Conservation (phyloP, 2,797 vertebrate species). For the Setipinna tenuifilis region DNA sequence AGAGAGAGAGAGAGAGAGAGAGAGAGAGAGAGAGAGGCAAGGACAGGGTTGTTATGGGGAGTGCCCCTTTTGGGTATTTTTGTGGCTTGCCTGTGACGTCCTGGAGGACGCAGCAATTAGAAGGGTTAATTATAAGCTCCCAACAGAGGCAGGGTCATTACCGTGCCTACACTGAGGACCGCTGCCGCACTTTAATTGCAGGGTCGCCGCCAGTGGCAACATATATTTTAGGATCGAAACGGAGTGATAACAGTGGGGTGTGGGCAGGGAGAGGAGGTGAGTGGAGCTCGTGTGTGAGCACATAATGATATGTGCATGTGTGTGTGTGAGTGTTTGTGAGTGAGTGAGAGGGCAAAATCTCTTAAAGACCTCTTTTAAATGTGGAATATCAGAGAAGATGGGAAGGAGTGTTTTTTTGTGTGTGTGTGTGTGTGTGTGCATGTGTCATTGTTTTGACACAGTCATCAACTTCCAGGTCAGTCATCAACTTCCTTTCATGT, state of each 20-base stretch:
- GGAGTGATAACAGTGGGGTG: no score
- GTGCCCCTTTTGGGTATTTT: constrained; percentile 11
- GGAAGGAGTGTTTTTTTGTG: neutral
- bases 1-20: neutral
- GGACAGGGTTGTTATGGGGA: constrained; percentile 5
- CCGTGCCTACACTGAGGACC: no score
- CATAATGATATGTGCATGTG: neutral
- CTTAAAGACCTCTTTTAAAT: no score
- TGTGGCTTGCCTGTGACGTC: constrained; percentile 15
- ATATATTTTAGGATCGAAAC: no score
- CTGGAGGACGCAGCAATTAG: neutral
- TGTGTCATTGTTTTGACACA: neutral
- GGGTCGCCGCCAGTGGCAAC: no score
- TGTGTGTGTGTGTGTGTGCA: neutral
- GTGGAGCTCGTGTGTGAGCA: no score
- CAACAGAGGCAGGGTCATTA: no score
- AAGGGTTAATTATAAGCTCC: constrained; percentile 16
- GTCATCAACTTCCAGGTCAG: no score
- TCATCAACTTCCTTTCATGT: no score
- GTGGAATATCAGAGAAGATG: neutral
- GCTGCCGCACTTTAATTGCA: no score
- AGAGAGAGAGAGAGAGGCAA: neutral
- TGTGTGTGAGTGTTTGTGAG: neutral
- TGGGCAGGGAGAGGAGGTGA: no score
- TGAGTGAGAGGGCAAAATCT: neutral